phyloP scores from a whole-genome alignment of 2,888 invertebrate species.

The Rhingia rostrata region DNA sequence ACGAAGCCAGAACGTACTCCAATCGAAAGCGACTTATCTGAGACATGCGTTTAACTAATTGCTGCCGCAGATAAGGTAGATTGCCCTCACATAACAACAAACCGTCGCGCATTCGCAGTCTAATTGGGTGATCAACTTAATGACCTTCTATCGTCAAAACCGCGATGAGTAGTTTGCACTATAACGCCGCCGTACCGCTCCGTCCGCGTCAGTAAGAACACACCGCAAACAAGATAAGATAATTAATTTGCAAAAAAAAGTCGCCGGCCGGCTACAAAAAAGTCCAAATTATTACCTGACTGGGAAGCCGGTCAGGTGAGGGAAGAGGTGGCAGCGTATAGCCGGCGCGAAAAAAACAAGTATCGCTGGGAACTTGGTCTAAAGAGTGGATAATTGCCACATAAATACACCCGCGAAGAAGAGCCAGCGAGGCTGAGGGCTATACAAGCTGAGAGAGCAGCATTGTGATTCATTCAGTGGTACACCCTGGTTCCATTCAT shows the following conservation, averaged over 20 bases:
- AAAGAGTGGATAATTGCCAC: constrained; percentile 74
- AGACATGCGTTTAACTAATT: constrained; percentile 40
- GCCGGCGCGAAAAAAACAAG: constrained; percentile 40
- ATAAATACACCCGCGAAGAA: constrained; percentile 55
- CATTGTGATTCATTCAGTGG: constrained; percentile 73
- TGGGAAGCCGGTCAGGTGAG: neutral
- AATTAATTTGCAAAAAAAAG: constrained; percentile 72
- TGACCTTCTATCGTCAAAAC: constrained; percentile 70
- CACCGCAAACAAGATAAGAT: constrained; percentile 73
- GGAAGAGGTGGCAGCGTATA: constrained; percentile 28
- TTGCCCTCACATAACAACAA: constrained; percentile 26
- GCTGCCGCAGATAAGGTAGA: constrained; percentile 29
- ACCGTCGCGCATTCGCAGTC: constrained; percentile 44
- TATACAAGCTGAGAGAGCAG: neutral
- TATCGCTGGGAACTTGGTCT: constrained; percentile 66
- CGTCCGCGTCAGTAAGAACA: constrained; percentile 52
- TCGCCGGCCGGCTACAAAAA: constrained; percentile 65
- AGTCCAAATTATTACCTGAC: constrained; percentile 66
- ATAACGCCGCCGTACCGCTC: constrained; percentile 8
- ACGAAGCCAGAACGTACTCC: neutral
- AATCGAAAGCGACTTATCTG: constrained; percentile 1
- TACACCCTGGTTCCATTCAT: constrained; percentile 52
- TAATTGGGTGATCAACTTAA: constrained; percentile 74
- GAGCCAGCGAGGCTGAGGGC: constrained; percentile 3
- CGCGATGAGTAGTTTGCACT: constrained; percentile 62